These are phyloP conservation scores for Lymantria dispar DNA, from an alignment of 2,888 invertebrate species.

Conservation along the genomic window DNA sequence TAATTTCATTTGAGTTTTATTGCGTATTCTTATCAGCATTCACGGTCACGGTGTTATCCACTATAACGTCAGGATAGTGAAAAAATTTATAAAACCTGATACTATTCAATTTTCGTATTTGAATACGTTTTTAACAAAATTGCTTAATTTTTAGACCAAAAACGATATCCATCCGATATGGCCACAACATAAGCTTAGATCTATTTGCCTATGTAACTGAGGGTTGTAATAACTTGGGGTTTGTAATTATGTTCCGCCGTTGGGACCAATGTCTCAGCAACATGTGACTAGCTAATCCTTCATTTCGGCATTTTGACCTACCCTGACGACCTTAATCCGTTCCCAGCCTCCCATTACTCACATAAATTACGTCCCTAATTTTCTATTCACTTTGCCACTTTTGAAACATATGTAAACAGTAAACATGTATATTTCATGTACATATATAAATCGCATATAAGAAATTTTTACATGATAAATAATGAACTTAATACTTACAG, in stretches of 20 bases:
- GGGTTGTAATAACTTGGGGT: conserved; percentile 15
- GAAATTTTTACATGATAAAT: neutral
- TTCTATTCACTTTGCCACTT: conserved; percentile 38
- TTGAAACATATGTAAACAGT: conserved; percentile 18
- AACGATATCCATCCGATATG: too few species aligned
- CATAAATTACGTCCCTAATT: conserved; percentile 31
- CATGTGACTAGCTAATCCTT: conserved; percentile 26
- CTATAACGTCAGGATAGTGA: too few species aligned
- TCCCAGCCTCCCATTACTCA: conserved; percentile 33
- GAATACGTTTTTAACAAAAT: too few species aligned
- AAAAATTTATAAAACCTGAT: too few species aligned
- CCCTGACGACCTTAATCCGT: conserved; percentile 23
- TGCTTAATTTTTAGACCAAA: too few species aligned
- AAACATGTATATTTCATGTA: conserved; percentile 12
- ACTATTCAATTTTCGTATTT: too few species aligned
- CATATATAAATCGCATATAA: neutral
- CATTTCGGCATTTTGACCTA: conserved; percentile 29
- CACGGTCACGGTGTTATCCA: too few species aligned
- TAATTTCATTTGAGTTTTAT: too few species aligned
- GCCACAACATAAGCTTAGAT: conserved; percentile 8
- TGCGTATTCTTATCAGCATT: too few species aligned
- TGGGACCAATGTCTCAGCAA: conserved; percentile 5
- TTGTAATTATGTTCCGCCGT: conserved; percentile 15
- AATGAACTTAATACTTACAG: too few species aligned
- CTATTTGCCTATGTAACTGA: conserved; percentile 8